Percentiles rank a stretch among this genome's conserved stretches.
These are phyloP conservation scores for Hymenopus coronatus DNA, from an alignment of 2,888 invertebrate species.

Conservation along the genomic window DNA sequence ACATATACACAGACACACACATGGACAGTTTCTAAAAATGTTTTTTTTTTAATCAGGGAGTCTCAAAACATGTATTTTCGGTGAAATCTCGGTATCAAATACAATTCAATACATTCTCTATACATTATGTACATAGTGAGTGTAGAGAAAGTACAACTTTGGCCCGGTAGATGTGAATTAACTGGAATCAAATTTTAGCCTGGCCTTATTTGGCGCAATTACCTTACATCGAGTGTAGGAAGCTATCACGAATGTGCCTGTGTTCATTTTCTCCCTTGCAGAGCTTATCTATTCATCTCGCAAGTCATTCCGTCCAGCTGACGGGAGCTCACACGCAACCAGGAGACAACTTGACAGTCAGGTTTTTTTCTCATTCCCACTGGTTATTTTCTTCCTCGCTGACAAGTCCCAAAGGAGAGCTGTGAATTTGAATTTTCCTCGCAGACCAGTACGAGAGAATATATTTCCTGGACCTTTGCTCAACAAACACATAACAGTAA, in stretches of 20 bases:
- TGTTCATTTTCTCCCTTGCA: neutral
- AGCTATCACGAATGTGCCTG: neutral
- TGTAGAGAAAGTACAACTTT: too few species aligned
- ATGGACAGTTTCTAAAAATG: too few species aligned
- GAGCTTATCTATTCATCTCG: neutral
- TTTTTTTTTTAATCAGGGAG: too few species aligned
- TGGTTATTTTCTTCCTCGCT: neutral
- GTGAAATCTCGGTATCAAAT: too few species aligned
- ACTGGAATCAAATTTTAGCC: too few species aligned
- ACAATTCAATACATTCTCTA: too few species aligned
- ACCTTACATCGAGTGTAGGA: too few species aligned
- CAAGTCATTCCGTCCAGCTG: neutral
- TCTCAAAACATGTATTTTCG: too few species aligned
- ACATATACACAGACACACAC: too few species aligned
- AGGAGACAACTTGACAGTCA: neutral
- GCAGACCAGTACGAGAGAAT: neutral
- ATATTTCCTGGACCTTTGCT: neutral
- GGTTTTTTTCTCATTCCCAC: neutral
- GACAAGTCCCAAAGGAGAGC: neutral
- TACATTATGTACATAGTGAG: too few species aligned
- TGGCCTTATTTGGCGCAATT: too few species aligned
- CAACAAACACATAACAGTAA: neutral
- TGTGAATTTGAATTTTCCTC: neutral
- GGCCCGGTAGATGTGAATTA: too few species aligned
- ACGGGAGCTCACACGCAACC: neutral